Conservation (phyloP, 2,888 invertebrate species). For the Flexamia atlantica region DNA sequence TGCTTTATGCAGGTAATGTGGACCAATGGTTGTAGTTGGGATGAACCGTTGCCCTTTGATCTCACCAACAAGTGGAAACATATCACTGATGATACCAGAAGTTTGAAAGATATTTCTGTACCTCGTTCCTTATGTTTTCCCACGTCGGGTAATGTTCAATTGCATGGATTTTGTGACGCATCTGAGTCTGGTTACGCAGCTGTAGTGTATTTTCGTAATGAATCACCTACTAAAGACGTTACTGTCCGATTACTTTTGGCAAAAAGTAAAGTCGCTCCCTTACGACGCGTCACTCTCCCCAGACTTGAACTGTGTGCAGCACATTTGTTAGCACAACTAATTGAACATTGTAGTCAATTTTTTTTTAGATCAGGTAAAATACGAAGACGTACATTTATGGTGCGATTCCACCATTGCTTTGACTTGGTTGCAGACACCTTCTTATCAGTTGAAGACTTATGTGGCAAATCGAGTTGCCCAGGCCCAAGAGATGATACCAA, state of each 20-base stretch:
- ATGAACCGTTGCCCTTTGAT: conserved; percentile 40
- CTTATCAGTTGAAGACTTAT: conserved; percentile 34
- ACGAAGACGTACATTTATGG: background rate
- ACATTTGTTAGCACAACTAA: conserved; percentile 3
- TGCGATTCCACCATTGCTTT: conserved; percentile 40
- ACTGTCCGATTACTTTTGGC: background rate
- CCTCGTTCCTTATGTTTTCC: conserved; percentile 8
- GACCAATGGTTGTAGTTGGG: conserved; percentile 51
- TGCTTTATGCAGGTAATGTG: conserved; percentile 59
- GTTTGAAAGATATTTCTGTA: conserved; percentile 4
- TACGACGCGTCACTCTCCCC: background rate
- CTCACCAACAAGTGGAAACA: conserved; percentile 29
- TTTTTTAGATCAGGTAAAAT: background rate
- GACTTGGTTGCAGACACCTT: conserved; percentile 33
- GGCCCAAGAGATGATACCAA: conserved; percentile 52
- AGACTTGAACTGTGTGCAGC: conserved; percentile 8
- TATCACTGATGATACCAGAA: background rate
- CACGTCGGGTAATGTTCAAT: background rate
- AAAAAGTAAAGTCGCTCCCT: background rate
- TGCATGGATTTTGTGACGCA: conserved; percentile 56
- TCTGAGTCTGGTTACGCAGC: conserved; percentile 58
- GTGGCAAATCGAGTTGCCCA: conserved; percentile 54
- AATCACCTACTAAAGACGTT: background rate
- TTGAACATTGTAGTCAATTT: background rate
- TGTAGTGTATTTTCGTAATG: background rate